Evolutionary conservation across 30 jellyfish, hydroid and myxozoan genomes (phyloP).

Genomic region (Hydractinia symbiolongicarpus): DNA sequence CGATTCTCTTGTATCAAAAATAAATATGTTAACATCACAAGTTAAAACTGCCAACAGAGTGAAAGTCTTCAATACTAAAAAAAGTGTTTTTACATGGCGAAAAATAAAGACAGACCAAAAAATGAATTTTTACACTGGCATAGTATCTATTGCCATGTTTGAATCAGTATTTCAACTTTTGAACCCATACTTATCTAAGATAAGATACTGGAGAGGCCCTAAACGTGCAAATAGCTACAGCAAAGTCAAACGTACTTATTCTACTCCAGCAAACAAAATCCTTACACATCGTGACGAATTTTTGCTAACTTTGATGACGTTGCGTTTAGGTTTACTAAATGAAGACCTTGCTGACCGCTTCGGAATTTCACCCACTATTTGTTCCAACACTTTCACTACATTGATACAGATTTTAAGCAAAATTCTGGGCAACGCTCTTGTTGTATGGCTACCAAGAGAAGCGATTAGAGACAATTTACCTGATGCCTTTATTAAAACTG

Average conservation of each 20-base stretch:
- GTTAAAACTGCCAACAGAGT: background rate
- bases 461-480: slow-evolving; percentile 22
- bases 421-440: slow-evolving; percentile 38
- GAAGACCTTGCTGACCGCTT: slow-evolving; percentile 60
- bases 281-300: slow-evolving; percentile 33
- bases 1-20: background rate
- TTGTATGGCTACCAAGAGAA: slow-evolving; percentile 45
- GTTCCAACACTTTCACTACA: slow-evolving; percentile 41
- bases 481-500: slow-evolving; percentile 17
- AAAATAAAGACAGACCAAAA: slow-evolving; percentile 27
- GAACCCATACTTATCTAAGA: slow-evolving; percentile 28
- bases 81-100: background rate
- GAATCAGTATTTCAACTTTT: slow-evolving; percentile 14
- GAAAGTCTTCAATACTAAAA: background rate
- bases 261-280: slow-evolving; percentile 1
- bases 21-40: background rate
- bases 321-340: slow-evolving; percentile 34
- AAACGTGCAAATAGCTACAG: slow-evolving; percentile 22
- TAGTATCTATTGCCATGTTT: slow-evolving; percentile 24
- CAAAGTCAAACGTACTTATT: slow-evolving; percentile 19
- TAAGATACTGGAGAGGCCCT: slow-evolving; percentile 30
- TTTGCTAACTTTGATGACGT: slow-evolving; percentile 36
- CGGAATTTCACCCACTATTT: slow-evolving; percentile 23
- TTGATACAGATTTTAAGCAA: slow-evolving; percentile 15
- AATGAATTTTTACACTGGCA: slow-evolving; percentile 36